Evolutionary conservation across 2,888 invertebrate genomes (phyloP).

Genomic region (Alloscopus bannaensis): DNA sequence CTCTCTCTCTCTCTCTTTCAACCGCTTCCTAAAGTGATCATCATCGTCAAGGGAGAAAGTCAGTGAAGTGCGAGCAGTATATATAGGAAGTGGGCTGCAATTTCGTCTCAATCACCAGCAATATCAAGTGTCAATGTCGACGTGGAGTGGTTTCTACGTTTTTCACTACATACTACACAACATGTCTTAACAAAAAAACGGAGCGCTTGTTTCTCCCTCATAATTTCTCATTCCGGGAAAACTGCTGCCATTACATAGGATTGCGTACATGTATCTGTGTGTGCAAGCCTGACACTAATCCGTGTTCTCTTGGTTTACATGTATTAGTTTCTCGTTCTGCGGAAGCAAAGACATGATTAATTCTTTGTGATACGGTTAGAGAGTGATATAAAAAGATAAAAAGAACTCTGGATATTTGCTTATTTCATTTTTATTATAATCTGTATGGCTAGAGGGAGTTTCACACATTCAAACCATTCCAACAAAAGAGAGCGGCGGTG

Average conservation of each 20-base stretch:
- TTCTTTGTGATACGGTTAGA: too few species aligned
- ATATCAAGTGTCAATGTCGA: conserved; percentile 35
- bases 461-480: background rate
- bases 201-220: background rate
- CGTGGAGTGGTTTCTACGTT: background rate
- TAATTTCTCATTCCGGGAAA: background rate
- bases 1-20: background rate
- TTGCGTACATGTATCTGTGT: background rate
- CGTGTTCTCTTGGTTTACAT: background rate
- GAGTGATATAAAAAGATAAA: too few species aligned
- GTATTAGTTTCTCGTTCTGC: background rate
- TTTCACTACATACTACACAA: background rate
- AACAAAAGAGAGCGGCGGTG: background rate
- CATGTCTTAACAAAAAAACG: background rate
- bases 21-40: conserved; percentile 1
- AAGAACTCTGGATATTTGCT: too few species aligned
- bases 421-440: too few species aligned
- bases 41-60: too few species aligned
- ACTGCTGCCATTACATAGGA: background rate
- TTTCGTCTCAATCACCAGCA: conserved; percentile 24
- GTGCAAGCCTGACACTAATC: background rate
- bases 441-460: background rate
- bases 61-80: background rate
- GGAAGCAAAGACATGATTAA: too few species aligned
- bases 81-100: conserved; percentile 28